Conservation (phyloP, 2,113 vertebrate species). For the Phalacrocorax brasilianus region DNA sequence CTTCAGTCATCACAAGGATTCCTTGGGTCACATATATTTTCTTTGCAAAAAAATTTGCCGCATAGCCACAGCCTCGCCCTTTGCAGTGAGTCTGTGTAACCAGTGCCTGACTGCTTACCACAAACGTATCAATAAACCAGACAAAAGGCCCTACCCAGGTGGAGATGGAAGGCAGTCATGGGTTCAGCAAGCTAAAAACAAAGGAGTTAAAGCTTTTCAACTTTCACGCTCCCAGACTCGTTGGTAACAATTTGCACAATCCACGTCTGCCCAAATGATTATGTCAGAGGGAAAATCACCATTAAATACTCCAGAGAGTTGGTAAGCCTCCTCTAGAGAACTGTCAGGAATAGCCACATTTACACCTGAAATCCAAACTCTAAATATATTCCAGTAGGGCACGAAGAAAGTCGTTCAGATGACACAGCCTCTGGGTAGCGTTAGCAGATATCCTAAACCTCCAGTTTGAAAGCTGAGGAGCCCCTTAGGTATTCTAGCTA, state of each 20-base stretch:
- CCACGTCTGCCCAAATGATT: not conserved
- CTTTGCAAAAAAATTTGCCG: not conserved
- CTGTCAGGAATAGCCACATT: not conserved
- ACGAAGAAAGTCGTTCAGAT: not conserved
- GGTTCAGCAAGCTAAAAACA: not conserved
- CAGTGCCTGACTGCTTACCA: not conserved
- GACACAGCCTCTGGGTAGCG: too few species aligned
- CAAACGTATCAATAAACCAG: rapidly evolving
- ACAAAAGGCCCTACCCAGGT: not conserved
- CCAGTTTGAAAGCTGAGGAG: not conserved
- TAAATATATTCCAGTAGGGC: not conserved
- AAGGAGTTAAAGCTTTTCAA: not conserved
- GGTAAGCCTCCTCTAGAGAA: not conserved
- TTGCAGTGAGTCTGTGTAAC: not conserved
- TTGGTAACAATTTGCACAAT: not conserved
- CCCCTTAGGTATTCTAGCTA: not conserved
- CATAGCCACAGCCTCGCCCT: rapidly evolving
- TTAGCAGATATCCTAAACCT: not conserved
- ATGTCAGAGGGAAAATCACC: not conserved
- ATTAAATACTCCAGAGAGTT: not conserved
- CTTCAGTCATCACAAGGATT: not conserved
- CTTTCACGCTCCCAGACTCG: not conserved
- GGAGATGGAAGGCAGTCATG: not conserved
- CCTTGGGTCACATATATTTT: not conserved
- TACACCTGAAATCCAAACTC: not conserved